A percentile compares a stretch with the other conserved stretches of the same genome.
These are phyloP conservation scores for Sphaeridia pumilis DNA, from an alignment of 2,888 invertebrate species.

Conservation along the genomic window DNA sequence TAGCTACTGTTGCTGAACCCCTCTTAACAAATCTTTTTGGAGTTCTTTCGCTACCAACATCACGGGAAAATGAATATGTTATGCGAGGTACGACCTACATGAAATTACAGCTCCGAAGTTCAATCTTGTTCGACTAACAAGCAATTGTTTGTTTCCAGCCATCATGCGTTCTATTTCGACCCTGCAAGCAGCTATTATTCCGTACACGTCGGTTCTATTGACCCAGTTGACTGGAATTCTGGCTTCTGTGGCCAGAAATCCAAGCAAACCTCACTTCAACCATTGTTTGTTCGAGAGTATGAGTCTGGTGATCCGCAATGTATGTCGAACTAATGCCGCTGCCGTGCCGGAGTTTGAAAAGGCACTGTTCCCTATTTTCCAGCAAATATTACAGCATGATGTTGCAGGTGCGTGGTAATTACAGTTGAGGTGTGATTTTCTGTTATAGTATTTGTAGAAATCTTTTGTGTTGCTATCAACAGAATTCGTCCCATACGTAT, in stretches of 20 bases:
- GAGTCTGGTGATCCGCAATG: slow-evolving; percentile 75
- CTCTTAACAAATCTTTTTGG: slow-evolving; percentile 65
- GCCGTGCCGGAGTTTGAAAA: slow-evolving; percentile 82
- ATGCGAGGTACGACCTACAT: slow-evolving; percentile 97
- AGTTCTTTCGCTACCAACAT: slow-evolving; percentile 58
- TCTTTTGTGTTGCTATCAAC: slow-evolving; percentile 36
- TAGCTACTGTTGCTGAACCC: slow-evolving; percentile 55
- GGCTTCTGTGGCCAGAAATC: slow-evolving; percentile 74
- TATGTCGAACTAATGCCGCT: slow-evolving; percentile 65
- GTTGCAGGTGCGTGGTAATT: too few relatives aligned
- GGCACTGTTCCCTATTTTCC: slow-evolving; percentile 87
- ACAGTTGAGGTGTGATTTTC: too few relatives aligned
- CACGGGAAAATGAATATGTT: slow-evolving; percentile 89
- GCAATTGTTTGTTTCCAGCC: slow-evolving; percentile 47
- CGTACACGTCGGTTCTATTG: slow-evolving; percentile 67
- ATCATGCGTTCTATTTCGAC: slow-evolving; percentile 79
- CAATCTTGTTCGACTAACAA: too few relatives aligned
- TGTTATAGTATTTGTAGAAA: too few relatives aligned
- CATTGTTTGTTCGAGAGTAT: slow-evolving; percentile 96
- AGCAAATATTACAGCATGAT: slow-evolving; percentile 86
- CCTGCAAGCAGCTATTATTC: slow-evolving; percentile 66
- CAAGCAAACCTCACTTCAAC: slow-evolving; percentile 94
- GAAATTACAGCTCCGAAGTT: too few relatives aligned
- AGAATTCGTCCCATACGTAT: slow-evolving; percentile 97
- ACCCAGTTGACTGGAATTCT: slow-evolving; percentile 76